Base-by-base conservation (phyloP, 2,797 vertebrate species). In the Steatocranus sp. region DNA sequence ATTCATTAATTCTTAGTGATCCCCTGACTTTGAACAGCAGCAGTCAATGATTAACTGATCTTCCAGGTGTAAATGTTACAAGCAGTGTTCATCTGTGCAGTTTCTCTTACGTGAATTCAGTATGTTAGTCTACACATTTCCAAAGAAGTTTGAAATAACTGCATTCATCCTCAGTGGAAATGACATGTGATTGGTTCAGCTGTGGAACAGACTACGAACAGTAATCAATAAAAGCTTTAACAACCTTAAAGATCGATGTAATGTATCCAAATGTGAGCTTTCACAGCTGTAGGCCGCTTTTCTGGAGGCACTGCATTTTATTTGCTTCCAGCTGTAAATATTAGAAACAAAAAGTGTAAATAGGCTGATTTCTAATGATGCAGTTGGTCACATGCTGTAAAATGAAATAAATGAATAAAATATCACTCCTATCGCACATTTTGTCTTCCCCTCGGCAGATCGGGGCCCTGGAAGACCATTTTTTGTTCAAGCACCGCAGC, bases 381-480 rank as follows among this genome's bases (percentile, higher is more conserved):
- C 25, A 48, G 18, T 18, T 63, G 32, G 6, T 4, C 3, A 27
- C 41, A 38, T 14, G 83, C 3, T 54, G 20, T 5, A 1, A 56
- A 70, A 75, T 61, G 18, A 36, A 61, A 61, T 8, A 61, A 61
- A 61, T 61, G 7, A 20, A 61, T 32, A 32, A 75, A 85, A 84
- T 66, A 78, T 78, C 78, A 32, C 75, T 18, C 48, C 49, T 32
- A 23, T 85, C 53, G 48, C 20, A 20, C 84, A 49, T 75, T 43
- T 75, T 73, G 15, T 78, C 53, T 56, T 85, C 61, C 34, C 79
- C n/a, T 86, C 56, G 85, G 46, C 90, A 99, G 99, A 99, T 99
- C 81, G 98, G 99, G 89, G 97, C 97, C 80, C 96, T 99, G 90
- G 94, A 99, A 96, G 98, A 99, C 93, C 98, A 98, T 87, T 99